Conservation (phyloP, 1,140 invertebrate genomes). For the Aphelenchoides fujianensis region DNA sequence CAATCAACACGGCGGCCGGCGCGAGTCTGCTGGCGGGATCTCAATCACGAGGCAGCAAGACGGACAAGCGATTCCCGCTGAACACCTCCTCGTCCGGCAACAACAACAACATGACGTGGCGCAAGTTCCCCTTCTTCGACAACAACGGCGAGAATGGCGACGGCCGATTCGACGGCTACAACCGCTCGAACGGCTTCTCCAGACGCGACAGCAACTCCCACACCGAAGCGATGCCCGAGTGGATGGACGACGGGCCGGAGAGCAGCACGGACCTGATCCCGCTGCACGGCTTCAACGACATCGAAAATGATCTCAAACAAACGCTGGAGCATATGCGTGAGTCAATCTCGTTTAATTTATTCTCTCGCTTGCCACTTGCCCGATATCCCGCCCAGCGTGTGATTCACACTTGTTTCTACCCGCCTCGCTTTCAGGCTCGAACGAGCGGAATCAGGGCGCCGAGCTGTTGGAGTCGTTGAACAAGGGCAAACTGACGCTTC, state of each 20-base stretch:
- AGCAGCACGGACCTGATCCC: constrained; percentile 45
- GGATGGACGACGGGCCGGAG: constrained; percentile 46
- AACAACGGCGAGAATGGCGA: constrained; percentile 1
- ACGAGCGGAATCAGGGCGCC: constrained; percentile 6
- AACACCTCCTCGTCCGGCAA: background rate
- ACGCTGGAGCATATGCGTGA: background rate
- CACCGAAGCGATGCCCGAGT: constrained; percentile 43
- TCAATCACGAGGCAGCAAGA: background rate
- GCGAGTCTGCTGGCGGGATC: background rate
- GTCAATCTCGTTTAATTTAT: background rate
- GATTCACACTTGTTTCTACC: too few species aligned
- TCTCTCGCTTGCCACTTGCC: too few species aligned
- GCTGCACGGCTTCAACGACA: constrained; percentile 43
- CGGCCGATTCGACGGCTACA: background rate
- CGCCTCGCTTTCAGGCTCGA: constrained; percentile 8
- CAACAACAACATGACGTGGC: background rate
- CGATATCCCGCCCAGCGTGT: too few species aligned
- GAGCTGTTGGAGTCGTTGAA: constrained; percentile 17
- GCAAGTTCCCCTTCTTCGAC: background rate
- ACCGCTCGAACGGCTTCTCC: background rate
- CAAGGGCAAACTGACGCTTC: constrained; percentile 11
- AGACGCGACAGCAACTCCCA: background rate
- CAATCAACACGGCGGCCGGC: background rate
- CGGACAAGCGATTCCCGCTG: background rate
- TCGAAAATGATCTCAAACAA: background rate